Evolutionary conservation across 2,888 invertebrate species (phyloP).

Genomic region (Cosmia trapezina): DNA sequence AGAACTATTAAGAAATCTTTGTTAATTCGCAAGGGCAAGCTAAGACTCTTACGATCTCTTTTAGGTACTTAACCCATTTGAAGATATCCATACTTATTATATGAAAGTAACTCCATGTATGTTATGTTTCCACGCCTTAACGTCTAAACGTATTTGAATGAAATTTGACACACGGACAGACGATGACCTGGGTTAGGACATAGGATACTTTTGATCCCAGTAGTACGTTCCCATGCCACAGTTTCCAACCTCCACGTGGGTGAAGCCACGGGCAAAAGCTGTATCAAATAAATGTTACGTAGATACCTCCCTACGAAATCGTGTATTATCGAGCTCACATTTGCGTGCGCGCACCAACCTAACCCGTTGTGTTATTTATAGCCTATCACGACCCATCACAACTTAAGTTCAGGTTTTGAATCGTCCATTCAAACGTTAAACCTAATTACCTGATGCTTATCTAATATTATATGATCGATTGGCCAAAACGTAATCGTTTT

Average conservation of each 20-base stretch:
- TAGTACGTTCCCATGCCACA: not conserved
- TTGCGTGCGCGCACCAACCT: conserved; percentile 45
- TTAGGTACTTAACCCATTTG: not conserved
- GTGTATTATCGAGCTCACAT: conserved; percentile 37
- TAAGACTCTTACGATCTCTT: conserved; percentile 27
- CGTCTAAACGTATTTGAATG: not conserved
- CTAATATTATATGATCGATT: conserved; percentile 55
- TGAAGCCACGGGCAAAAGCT: not conserved
- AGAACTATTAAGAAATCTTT: conserved; percentile 16
- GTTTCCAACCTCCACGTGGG: not conserved
- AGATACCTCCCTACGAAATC: not conserved
- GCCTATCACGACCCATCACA: conserved; percentile 48
- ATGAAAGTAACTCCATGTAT: not conserved
- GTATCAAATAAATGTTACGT: conserved; percentile 30
- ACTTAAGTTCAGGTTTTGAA: conserved; percentile 47
- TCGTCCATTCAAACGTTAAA: conserved; percentile 32
- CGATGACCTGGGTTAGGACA: not conserved
- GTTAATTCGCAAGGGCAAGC: conserved; percentile 30
- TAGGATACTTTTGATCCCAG: not conserved
- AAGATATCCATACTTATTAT: not conserved
- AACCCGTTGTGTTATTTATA: conserved; percentile 52
- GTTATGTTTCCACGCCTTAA: not conserved
- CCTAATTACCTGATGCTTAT: conserved; percentile 54
- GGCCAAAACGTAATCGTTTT: conserved; percentile 45
- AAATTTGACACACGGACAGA: not conserved